Conservation (phyloP, 2,888 invertebrate genomes). For the Oscheius sp. region DNA sequence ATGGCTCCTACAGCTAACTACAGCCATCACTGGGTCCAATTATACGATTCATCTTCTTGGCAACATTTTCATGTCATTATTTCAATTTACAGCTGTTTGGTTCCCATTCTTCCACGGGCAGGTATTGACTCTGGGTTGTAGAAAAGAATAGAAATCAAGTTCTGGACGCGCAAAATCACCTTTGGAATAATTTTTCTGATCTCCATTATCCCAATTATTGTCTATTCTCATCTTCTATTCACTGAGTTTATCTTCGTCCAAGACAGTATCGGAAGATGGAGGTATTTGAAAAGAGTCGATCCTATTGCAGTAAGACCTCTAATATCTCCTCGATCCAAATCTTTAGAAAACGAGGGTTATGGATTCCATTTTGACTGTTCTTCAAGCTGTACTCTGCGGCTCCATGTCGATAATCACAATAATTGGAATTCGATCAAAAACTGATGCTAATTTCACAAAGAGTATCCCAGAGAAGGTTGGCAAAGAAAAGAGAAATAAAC, state of each 20-base stretch:
- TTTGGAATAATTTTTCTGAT: neutral
- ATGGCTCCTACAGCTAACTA: slow-evolving; percentile 7
- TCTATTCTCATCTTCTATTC: slow-evolving; percentile 17
- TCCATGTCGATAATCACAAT: neutral
- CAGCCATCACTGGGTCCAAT: slow-evolving; percentile 21
- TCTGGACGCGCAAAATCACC: neutral
- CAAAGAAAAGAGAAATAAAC: neutral
- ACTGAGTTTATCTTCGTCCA: slow-evolving; percentile 4
- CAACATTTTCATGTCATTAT: neutral
- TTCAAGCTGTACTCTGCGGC: neutral
- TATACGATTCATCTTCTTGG: slow-evolving; percentile 4
- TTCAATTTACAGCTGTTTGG: slow-evolving; percentile 22
- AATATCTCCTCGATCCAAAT: neutral
- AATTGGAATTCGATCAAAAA: slow-evolving; percentile 3
- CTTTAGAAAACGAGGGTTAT: slow-evolving; percentile 4
- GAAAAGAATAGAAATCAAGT: neutral
- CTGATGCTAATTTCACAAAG: slow-evolving; percentile 1
- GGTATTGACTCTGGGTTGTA: neutral
- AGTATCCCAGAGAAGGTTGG: slow-evolving; percentile 5
- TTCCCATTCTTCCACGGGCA: neutral
- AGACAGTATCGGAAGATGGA: slow-evolving; percentile 1
- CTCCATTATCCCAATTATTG: neutral
- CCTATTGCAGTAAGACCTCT: slow-evolving; percentile 10
- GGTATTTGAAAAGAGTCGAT: neutral
- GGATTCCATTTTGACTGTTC: neutral